Evolutionary conservation across 2,888 invertebrate genomes (phyloP).

Genomic region (Xestia ashworthii): DNA sequence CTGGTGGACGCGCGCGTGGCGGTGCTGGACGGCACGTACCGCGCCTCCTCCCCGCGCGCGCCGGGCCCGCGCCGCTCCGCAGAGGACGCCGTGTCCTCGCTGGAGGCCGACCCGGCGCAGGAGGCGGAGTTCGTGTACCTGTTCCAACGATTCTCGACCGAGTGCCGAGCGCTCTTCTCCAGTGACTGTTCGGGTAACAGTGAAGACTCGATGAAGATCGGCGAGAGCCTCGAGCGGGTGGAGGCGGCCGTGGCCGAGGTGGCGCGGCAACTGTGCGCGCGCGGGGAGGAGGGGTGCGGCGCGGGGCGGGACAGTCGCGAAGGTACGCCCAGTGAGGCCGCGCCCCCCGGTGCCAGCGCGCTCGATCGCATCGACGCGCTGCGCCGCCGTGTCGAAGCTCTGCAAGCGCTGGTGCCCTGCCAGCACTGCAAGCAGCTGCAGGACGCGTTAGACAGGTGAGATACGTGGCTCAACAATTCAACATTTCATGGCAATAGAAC

Average conservation of each 20-base stretch:
- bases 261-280: slow-evolving; percentile 80
- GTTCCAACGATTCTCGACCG: slow-evolving; percentile 91
- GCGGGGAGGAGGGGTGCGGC: slow-evolving; percentile 65
- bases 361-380: slow-evolving; percentile 84
- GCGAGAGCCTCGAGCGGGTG: slow-evolving; percentile 89
- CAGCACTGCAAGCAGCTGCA: slow-evolving; percentile 89
- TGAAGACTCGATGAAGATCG: slow-evolving; percentile 90
- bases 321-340: slow-evolving; percentile 37
- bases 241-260: slow-evolving; percentile 87
- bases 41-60: slow-evolving; percentile 74
- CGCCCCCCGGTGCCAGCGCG: slow-evolving; percentile 63
- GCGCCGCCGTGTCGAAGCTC: slow-evolving; percentile 87
- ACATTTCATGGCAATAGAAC: neutral
- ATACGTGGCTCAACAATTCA: neutral
- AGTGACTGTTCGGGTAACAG: slow-evolving; percentile 90
- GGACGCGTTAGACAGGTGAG: slow-evolving; percentile 89
- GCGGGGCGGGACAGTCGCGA: slow-evolving; percentile 33
- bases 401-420: slow-evolving; percentile 88
- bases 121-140: slow-evolving; percentile 93
- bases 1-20: slow-evolving; percentile 94
- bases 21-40: slow-evolving; percentile 91
- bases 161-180: slow-evolving; percentile 91
- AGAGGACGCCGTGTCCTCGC: slow-evolving; percentile 84
- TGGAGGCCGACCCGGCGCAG: slow-evolving; percentile 90
- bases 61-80: slow-evolving; percentile 71